A percentile compares a stretch with the other conserved stretches of the same genome.
phyloP scores from a whole-genome alignment of 35 echinoderm and acorn worm genomes.

The Strongylocentrotus purpuratus region DNA sequence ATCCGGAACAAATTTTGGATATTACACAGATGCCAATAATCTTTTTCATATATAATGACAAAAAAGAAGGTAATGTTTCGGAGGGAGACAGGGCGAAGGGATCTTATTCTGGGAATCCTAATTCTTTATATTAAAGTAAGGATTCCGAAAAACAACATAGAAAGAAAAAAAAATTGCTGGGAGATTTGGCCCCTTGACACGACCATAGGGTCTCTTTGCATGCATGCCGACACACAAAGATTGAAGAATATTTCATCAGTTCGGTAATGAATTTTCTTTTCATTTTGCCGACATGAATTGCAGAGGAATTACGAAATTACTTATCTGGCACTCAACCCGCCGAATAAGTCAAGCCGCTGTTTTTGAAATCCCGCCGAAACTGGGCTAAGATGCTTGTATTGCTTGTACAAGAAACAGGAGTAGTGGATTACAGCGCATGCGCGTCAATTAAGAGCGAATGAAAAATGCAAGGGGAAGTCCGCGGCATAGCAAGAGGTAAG shows the following conservation, averaged over 20 bases:
- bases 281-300: constrained; percentile 21
- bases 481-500: not conserved
- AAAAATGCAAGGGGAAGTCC: constrained; percentile 4
- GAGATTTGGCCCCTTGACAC: not conserved
- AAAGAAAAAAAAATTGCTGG: not conserved
- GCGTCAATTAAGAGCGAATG: constrained; percentile 20
- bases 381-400: not conserved
- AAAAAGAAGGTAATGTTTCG: not conserved
- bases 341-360: not conserved
- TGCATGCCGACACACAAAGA: not conserved
- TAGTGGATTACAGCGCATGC: not conserved
- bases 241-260: constrained; percentile 1
- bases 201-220: not conserved
- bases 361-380: constrained; percentile 14
- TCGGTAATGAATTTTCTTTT: constrained; percentile 15
- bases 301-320: constrained; percentile 35
- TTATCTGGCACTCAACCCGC: constrained; percentile 20
- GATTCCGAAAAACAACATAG: not conserved
- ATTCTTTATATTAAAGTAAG: not conserved
- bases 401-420: not conserved
- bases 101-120: not conserved
- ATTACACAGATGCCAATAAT: too few relatives aligned
- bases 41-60: too few relatives aligned
- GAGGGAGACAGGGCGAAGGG: not conserved
- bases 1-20: too few relatives aligned